Percentiles rank a stretch among this genome's conserved stretches.
phyloP scores from a whole-genome alignment of 2,113 vertebrate genomes.

The Myotis brandtii region DNA sequence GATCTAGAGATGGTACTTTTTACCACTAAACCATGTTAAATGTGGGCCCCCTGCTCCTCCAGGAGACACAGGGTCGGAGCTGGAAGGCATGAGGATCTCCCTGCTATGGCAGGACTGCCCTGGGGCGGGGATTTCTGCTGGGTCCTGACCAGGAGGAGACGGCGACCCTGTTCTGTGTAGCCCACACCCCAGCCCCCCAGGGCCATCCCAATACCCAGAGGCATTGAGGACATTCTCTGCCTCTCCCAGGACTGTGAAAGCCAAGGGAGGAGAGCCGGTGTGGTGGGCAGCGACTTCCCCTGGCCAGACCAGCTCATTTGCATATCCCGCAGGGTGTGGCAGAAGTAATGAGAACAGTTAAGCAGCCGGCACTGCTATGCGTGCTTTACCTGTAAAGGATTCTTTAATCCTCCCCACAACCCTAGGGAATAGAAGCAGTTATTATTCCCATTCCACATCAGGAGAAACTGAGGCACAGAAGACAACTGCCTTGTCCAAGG shows the following conservation, averaged over 20 bases:
- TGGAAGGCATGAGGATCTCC: background rate
- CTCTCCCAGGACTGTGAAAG: background rate
- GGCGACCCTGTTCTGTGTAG: background rate
- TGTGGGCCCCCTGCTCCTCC: background rate
- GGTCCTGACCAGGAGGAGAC: background rate
- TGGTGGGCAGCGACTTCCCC: background rate
- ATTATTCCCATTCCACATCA: background rate
- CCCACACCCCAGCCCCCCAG: background rate
- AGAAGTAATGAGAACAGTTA: background rate
- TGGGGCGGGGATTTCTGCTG: background rate
- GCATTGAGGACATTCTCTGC: background rate
- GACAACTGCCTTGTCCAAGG: background rate
- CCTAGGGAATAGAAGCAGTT: background rate
- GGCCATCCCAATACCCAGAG: background rate
- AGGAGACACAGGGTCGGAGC: background rate
- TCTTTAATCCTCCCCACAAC: background rate
- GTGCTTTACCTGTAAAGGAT: background rate
- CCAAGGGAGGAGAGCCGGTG: background rate
- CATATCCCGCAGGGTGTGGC: background rate
- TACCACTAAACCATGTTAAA: background rate
- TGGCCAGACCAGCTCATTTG: background rate
- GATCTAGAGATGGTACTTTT: background rate
- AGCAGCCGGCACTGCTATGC: background rate
- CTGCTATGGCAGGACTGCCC: background rate
- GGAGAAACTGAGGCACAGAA: background rate